Evolutionary conservation across 2,888 invertebrate species (phyloP).

Genomic region (Acleris sparsana): DNA sequence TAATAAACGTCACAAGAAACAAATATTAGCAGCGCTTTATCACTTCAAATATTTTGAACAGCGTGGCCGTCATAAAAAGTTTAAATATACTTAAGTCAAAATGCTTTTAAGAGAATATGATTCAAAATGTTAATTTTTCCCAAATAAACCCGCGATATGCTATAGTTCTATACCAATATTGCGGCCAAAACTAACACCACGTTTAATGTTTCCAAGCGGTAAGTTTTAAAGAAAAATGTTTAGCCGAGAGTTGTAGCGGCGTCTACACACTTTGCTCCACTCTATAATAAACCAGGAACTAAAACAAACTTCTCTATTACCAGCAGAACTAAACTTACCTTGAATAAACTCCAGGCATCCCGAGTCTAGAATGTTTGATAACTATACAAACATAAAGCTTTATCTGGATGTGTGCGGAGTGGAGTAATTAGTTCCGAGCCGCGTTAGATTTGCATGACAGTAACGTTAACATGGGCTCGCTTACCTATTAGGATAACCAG

Average conservation of each 20-base stretch:
- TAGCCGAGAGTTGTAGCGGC: background rate
- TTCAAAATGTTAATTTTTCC: too few species aligned
- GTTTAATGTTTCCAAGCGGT: background rate
- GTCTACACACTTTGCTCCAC: constrained; percentile 41
- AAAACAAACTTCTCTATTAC: constrained; percentile 69
- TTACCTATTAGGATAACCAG: constrained; percentile 38
- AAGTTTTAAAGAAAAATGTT: constrained; percentile 1
- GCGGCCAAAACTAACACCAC: constrained; percentile 1
- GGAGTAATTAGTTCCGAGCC: constrained; percentile 72
- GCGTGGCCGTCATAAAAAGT: too few species aligned
- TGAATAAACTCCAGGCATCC: constrained; percentile 31
- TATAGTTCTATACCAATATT: too few species aligned
- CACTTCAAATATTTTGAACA: too few species aligned
- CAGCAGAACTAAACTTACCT: constrained; percentile 62
- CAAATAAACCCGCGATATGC: too few species aligned
- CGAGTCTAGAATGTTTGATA: constrained; percentile 60
- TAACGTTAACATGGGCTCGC: constrained; percentile 55
- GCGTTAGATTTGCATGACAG: constrained; percentile 71
- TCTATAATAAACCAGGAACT: constrained; percentile 58
- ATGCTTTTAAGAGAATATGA: too few species aligned
- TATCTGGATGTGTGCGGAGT: constrained; percentile 58
- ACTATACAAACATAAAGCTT: constrained; percentile 66
- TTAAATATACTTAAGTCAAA: too few species aligned
- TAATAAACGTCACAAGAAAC: too few species aligned
- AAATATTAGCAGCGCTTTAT: too few species aligned